A percentile compares a stretch with the other conserved stretches of the same genome.
Evolutionary conservation across 2,797 vertebrate genomes (phyloP).

Genomic region (Discoglossus pictus): DNA sequence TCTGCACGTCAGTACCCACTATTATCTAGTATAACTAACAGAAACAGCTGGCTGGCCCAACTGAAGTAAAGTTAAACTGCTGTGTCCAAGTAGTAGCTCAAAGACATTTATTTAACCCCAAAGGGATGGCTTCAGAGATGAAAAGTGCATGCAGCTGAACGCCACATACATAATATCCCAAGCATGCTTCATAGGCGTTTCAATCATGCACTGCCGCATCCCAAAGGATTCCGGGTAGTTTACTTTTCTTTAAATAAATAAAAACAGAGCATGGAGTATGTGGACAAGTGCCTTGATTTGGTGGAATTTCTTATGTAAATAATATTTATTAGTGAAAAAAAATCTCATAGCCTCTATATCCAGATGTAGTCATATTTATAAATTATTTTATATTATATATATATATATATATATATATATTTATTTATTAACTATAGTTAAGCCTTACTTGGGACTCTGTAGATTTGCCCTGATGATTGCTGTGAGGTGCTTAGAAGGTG

Average conservation of each 20-base stretch:
- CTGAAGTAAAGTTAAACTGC: slow-evolving; percentile 53
- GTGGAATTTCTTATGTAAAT: slow-evolving; percentile 3
- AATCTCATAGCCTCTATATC: slow-evolving; percentile 8
- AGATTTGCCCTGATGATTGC: slow-evolving; percentile 44
- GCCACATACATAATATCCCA: too few relatives aligned
- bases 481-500: slow-evolving; percentile 39
- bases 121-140: slow-evolving; percentile 2
- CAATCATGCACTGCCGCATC: too few relatives aligned
- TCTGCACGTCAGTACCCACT: slow-evolving; percentile 57
- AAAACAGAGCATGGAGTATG: background rate
- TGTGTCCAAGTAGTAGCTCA: slow-evolving; percentile 15
- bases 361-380: slow-evolving; percentile 12
- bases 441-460: slow-evolving; percentile 28
- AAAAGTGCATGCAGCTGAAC: background rate
- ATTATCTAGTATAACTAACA: slow-evolving; percentile 60
- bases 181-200: too few relatives aligned
- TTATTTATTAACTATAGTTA: slow-evolving; percentile 13
- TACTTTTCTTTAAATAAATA: background rate
- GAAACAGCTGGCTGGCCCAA: slow-evolving; percentile 56
- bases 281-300: slow-evolving; percentile 8
- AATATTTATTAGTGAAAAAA: background rate
- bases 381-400: slow-evolving; percentile 29
- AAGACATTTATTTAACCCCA: slow-evolving; percentile 36
- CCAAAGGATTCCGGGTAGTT: too few relatives aligned
- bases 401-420: slow-evolving; percentile 50